Evolutionary conservation across 1,140 invertebrate species (phyloP), one percentile per base, ranked within the genome.

Genomic region (Heliconius himera): DNA sequence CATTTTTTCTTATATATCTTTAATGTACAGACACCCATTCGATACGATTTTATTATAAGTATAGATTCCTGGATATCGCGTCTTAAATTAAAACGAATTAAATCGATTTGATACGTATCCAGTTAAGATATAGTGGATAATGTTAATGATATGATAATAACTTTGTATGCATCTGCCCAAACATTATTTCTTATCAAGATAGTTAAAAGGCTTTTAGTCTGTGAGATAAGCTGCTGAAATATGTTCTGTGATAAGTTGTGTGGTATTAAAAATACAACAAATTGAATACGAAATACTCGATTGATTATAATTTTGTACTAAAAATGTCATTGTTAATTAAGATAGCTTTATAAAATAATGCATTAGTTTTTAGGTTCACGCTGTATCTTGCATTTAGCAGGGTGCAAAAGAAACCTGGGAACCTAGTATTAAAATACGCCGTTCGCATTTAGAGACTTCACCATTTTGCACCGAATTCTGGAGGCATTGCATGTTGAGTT

Each of bases 91-190:
- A 66, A 26, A 66, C 26, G 26, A 66, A 18, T 66, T 29, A 60
- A 66, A 22, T 29, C 13, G 16, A 66, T 66, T 66, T 66, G 60
- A n/a, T 66, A 66, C 26, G 3, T 66, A 66, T 56, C 60, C 60
- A 66, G 22, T 66, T 66, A 13, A 29, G 60, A 66, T 66, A 66
- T 16, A 11, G 60, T 66, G 11, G 60, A 5, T 66, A 66, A 66
- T 66, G 60, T 66, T 66, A 66, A 66, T 66, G 26, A 66, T 29
- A 66, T 66, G 60, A 26, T 66, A 66, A 66, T 29, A 66, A 66
- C 60, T 26, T 66, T 66, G 60, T 66, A 66, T 16, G 60, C 60
- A 66, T 66, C 60, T 66, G 60, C 60, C 22, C 22, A 66, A 66
- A 66, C 60, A 66, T 66, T 13, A 29, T 29, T 66, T 4, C 22